phyloP scores from a whole-genome alignment of 2,113 vertebrate genomes.

The Passer montanus region DNA sequence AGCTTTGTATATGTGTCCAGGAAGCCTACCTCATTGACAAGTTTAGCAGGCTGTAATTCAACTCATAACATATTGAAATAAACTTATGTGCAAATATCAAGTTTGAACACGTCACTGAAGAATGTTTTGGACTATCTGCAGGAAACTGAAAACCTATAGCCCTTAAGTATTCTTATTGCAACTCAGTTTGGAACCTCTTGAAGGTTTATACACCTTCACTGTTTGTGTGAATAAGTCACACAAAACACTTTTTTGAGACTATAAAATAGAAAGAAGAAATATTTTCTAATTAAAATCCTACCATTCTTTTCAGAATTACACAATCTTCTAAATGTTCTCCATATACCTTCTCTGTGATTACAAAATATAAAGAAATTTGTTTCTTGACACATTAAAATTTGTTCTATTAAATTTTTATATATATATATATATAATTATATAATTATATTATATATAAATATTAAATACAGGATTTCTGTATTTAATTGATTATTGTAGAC shows the following conservation, averaged over 20 bases:
- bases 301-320: neutral
- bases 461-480: neutral
- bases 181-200: neutral
- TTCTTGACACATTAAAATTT: neutral
- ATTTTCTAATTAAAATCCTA: neutral
- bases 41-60: neutral
- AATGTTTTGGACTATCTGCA: neutral
- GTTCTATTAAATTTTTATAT: neutral
- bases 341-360: neutral
- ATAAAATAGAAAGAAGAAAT: neutral
- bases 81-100: neutral
- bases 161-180: neutral
- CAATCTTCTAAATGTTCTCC: neutral
- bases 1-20: neutral
- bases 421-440: too few species aligned
- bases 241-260: neutral
- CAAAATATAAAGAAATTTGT: neutral
- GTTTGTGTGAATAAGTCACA: neutral
- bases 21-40: neutral
- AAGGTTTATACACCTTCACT: neutral
- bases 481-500: neutral
- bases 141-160: neutral
- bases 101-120: neutral
- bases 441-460: too few species aligned
- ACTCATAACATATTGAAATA: neutral